Conservation (phyloP, 92 coral and sea anemone species). For the Palythoa heliodiscus region DNA sequence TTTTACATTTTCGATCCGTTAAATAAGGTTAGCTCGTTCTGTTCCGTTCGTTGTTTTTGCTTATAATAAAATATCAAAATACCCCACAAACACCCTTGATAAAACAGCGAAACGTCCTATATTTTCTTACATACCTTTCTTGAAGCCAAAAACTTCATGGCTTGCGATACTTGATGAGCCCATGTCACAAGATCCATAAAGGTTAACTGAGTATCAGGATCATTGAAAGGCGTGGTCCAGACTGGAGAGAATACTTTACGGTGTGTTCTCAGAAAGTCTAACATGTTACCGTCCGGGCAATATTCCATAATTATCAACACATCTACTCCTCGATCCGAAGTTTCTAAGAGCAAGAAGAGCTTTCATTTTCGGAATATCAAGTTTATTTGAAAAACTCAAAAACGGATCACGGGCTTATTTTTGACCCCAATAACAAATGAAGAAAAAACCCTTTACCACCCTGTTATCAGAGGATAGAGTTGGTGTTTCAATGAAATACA, state of each 20-base stretch:
- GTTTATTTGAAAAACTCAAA: too few relatives aligned
- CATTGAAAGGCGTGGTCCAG: slow-evolving; percentile 83
- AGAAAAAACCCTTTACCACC: too few relatives aligned
- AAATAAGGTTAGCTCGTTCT: too few relatives aligned
- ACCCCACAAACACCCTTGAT: too few relatives aligned
- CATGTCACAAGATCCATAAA: slow-evolving; percentile 79
- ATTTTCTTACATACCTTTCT: slow-evolving; percentile 62
- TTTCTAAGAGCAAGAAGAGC: neutral
- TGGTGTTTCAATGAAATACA: too few relatives aligned
- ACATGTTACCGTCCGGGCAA: slow-evolving; percentile 89
- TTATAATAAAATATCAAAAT: too few relatives aligned
- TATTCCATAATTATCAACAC: slow-evolving; percentile 89
- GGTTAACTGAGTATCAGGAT: slow-evolving; percentile 75
- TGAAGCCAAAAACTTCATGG: slow-evolving; percentile 88
- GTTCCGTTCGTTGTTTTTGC: too few relatives aligned
- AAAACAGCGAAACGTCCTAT: neutral
- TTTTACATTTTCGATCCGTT: too few relatives aligned
- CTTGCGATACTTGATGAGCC: slow-evolving; percentile 86
- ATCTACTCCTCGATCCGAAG: slow-evolving; percentile 78
- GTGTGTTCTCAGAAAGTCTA: slow-evolving; percentile 84
- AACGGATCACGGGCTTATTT: too few relatives aligned
- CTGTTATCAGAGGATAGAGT: too few relatives aligned
- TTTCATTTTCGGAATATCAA: neutral
- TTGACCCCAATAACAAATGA: too few relatives aligned
- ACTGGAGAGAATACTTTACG: slow-evolving; percentile 77